Evolutionary conservation across 2,797 vertebrate genomes (phyloP).

Genomic region (Aldrovandia affinis): DNA sequence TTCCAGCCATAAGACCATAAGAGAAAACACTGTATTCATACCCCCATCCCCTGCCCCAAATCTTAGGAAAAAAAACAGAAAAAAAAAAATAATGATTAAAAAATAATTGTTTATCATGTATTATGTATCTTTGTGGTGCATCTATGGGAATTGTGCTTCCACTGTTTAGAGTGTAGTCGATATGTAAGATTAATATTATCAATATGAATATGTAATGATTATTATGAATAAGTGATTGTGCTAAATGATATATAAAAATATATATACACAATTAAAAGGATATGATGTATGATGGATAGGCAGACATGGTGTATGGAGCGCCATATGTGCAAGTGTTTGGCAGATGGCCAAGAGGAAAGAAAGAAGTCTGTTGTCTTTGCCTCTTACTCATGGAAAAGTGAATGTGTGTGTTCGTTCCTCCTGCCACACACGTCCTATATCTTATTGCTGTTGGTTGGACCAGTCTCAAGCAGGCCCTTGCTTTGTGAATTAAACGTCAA

Average conservation of each 20-base stretch:
- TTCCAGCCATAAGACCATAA: constrained; percentile 27
- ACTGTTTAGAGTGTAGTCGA: constrained; percentile 49
- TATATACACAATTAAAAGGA: constrained; percentile 45
- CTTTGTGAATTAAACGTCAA: constrained; percentile 52
- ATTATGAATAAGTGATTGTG: constrained; percentile 39
- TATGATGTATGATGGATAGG: constrained; percentile 22
- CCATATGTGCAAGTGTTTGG: constrained; percentile 33
- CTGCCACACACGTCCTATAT: constrained; percentile 40
- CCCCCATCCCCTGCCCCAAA: constrained; percentile 2
- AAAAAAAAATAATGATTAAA: constrained; percentile 27
- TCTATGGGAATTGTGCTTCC: constrained; percentile 53
- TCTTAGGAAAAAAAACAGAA: constrained; percentile 31
- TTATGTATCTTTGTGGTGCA: constrained; percentile 55
- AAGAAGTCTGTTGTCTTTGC: constrained; percentile 2
- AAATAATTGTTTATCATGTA: constrained; percentile 31
- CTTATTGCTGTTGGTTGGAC: constrained; percentile 40
- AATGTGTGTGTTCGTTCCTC: constrained; percentile 44
- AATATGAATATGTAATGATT: constrained; percentile 33
- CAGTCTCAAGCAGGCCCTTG: constrained; percentile 31
- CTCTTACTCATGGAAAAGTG: constrained; percentile 30
- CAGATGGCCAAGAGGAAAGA: constrained; percentile 2
- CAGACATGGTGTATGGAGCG: constrained; percentile 37
- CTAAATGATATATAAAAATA: constrained; percentile 39
- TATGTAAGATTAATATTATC: constrained; percentile 33
- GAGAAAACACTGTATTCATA: constrained; percentile 21